Conservation (phyloP, 2,113 vertebrate species). For the Haplochromis burtoni region DNA sequence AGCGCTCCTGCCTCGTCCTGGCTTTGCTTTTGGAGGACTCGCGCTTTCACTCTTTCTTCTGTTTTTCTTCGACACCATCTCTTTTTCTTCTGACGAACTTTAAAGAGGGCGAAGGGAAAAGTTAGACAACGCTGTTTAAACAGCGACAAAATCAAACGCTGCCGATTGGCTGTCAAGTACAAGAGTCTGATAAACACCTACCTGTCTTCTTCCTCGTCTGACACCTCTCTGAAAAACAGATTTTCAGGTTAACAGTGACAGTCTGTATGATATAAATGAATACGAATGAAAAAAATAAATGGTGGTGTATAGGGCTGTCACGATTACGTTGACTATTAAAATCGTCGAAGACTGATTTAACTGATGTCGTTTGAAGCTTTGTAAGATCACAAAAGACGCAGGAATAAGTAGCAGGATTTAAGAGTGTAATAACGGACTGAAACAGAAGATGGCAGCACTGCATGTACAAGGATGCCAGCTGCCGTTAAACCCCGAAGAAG, state of each 20-base stretch:
- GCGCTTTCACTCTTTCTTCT: conserved; percentile 31
- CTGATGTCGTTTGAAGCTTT: no score
- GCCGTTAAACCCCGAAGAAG: no score
- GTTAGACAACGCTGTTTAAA: neutral
- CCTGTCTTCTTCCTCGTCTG: conserved; percentile 57
- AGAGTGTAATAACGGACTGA: no score
- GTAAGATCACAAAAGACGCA: no score
- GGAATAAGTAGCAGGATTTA: no score
- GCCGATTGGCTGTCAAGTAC: neutral
- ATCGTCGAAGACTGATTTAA: no score
- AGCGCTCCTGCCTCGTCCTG: conserved; percentile 17
- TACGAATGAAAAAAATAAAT: neutral
- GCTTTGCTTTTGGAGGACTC: conserved; percentile 48
- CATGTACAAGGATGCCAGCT: no score
- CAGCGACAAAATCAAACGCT: fast-evolving
- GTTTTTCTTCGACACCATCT: conserved; percentile 51
- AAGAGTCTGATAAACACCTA: neutral
- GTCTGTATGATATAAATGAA: fast-evolving
- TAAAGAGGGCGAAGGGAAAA: neutral
- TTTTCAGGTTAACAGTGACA: neutral
- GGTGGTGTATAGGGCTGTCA: no score
- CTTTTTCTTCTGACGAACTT: conserved; percentile 65
- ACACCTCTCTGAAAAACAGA: conserved; percentile 50
- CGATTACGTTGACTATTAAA: no score
- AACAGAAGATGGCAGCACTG: no score